Conservation (phyloP, 2,888 invertebrate genomes). For the Adelphocoris suturalis region DNA sequence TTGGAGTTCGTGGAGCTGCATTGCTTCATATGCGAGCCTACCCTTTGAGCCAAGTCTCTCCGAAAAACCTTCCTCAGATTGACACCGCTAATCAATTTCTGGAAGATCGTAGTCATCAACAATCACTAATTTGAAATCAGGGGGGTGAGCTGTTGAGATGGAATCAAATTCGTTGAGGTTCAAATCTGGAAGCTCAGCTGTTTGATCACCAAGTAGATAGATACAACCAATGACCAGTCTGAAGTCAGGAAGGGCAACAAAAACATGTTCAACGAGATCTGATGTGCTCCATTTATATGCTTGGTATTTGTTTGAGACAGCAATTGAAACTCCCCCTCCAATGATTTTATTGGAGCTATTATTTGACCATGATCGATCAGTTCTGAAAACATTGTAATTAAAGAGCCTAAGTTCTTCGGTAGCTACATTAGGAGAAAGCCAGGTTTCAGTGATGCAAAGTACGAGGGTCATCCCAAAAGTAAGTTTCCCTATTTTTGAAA, state of each 20-base stretch:
- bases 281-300: not conserved
- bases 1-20: not conserved
- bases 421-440: too few species aligned
- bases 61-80: too few species aligned
- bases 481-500: too few species aligned
- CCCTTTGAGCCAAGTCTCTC: not conserved
- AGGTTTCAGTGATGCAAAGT: too few species aligned
- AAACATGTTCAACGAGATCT: too few species aligned
- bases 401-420: not conserved
- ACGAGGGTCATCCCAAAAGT: too few species aligned
- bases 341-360: not conserved
- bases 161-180: not conserved
- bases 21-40: not conserved
- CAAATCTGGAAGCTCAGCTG: not conserved
- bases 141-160: not conserved
- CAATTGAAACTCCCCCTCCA: not conserved
- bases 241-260: not conserved
- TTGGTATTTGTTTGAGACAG: not conserved
- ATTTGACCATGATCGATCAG: not conserved
- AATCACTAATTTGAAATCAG: too few species aligned
- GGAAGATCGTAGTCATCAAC: too few species aligned
- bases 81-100: too few species aligned
- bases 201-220: not conserved
- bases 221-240: slow-evolving; percentile 16
- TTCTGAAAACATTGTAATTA: not conserved